These are phyloP conservation scores for Ochlodes sylvanus DNA, from an alignment of 2,888 invertebrate species.

Conservation along the genomic window DNA sequence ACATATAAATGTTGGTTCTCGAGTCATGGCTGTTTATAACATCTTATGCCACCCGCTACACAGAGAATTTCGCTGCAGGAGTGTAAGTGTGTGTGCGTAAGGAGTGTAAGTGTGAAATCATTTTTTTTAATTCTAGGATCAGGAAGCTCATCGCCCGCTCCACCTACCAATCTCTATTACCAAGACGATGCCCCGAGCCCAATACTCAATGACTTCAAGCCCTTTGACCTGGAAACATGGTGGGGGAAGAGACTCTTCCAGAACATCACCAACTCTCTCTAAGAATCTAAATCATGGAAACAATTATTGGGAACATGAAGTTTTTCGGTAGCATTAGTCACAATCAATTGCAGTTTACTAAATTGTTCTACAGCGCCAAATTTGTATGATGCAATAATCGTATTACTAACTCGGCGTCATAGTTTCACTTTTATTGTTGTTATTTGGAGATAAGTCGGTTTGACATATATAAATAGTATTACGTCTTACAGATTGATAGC, in stretches of 20 bases:
- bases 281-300: constrained; percentile 51
- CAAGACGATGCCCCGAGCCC: constrained; percentile 90
- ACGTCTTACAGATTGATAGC: not conserved
- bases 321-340: constrained; percentile 75
- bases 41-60: too few relatives aligned
- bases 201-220: constrained; percentile 91
- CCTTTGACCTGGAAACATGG: constrained; percentile 96
- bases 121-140: constrained; percentile 64
- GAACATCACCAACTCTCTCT: constrained; percentile 92
- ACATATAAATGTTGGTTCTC: too few relatives aligned
- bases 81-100: too few relatives aligned
- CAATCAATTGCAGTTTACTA: constrained; percentile 83
- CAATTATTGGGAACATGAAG: constrained; percentile 55
- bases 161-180: constrained; percentile 86
- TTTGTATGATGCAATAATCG: constrained; percentile 35
- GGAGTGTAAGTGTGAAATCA: not conserved
- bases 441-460: not conserved
- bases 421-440: too few relatives aligned
- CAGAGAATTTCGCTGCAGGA: too few relatives aligned
- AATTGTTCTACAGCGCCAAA: constrained; percentile 52
- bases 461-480: not conserved
- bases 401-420: constrained; percentile 25
- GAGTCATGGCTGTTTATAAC: too few relatives aligned
- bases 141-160: constrained; percentile 72
- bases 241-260: constrained; percentile 95